Evolutionary conservation across 30 jellyfish, hydroid and myxozoan genomes (phyloP).

Genomic region (Aurelia aurita complex sp. Pacific): DNA sequence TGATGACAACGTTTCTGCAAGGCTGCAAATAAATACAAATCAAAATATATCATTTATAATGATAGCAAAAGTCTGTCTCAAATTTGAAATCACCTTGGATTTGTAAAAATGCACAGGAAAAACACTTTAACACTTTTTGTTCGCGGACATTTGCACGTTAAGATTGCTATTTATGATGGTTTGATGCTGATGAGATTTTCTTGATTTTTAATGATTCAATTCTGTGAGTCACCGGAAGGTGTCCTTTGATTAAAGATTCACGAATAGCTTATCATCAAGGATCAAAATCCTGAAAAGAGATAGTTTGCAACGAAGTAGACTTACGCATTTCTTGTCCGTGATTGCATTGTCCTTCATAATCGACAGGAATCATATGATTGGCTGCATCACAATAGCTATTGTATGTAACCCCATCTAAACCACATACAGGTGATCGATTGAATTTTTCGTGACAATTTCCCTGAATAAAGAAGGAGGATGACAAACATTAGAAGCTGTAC

Average conservation of each 20-base stretch:
- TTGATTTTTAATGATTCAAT: too few relatives aligned
- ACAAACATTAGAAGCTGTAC: not conserved
- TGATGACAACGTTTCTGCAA: conserved; percentile 57
- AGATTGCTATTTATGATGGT: too few relatives aligned
- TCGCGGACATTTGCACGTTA: too few relatives aligned
- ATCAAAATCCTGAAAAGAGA: not conserved
- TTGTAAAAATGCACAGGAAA: too few relatives aligned
- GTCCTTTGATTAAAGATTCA: not conserved
- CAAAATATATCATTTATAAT: too few relatives aligned
- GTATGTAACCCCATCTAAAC: conserved; percentile 84
- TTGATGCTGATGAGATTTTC: too few relatives aligned
- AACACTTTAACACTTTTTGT: too few relatives aligned
- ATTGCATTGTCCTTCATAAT: conserved; percentile 72
- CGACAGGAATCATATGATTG: conserved; percentile 63
- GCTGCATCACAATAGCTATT: conserved; percentile 71
- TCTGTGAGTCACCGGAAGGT: too few relatives aligned
- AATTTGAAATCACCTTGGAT: too few relatives aligned
- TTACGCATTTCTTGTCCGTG: conserved; percentile 9
- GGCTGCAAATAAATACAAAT: not conserved
- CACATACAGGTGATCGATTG: conserved; percentile 69
- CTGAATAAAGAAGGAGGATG: not conserved
- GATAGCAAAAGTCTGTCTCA: too few relatives aligned
- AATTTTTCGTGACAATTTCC: conserved; percentile 46
- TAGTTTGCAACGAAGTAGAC: not conserved
- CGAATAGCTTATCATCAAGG: not conserved